Percentiles rank a stretch among this genome's conserved stretches.
These are phyloP conservation scores for Actinostola sp. DNA, from an alignment of 92 coral and sea anemone genomes.

Conservation along the genomic window DNA sequence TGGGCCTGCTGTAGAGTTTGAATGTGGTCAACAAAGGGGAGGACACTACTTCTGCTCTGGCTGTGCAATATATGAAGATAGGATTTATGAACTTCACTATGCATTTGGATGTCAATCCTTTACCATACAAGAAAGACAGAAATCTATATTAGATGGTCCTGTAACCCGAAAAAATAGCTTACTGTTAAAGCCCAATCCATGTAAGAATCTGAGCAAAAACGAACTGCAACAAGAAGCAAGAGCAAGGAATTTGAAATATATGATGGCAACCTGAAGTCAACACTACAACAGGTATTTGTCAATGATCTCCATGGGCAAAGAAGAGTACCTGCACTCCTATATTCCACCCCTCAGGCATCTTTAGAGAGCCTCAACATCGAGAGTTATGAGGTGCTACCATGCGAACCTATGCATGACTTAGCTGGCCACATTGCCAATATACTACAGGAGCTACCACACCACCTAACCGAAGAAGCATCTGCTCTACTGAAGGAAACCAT, in stretches of 20 bases:
- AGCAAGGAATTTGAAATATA: not conserved
- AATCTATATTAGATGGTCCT: constrained; percentile 12
- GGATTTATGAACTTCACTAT: constrained; percentile 14
- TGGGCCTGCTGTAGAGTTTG: too few species aligned
- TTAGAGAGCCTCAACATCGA: constrained; percentile 15
- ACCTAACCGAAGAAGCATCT: constrained; percentile 29
- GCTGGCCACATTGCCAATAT: constrained; percentile 34
- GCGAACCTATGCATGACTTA: constrained; percentile 53
- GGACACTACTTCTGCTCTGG: constrained; percentile 38
- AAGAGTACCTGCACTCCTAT: constrained; percentile 22
- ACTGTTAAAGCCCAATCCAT: not conserved
- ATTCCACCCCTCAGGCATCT: constrained; percentile 8
- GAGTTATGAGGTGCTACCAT: constrained; percentile 39
- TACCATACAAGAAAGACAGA: not conserved
- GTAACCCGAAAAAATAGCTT: constrained; percentile 9
- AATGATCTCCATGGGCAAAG: not conserved
- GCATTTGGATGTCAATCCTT: constrained; percentile 13
- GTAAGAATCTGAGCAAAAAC: not conserved
- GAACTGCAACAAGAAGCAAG: constrained; percentile 11
- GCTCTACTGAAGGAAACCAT: constrained; percentile 13
- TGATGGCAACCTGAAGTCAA: not conserved
- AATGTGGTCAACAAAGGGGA: constrained; percentile 26
- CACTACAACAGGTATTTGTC: not conserved
- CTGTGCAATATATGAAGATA: constrained; percentile 22
- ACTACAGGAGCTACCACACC: constrained; percentile 36